Evolutionary conservation across 2,113 vertebrate genomes (phyloP).

Genomic region (Callionymus lyra): DNA sequence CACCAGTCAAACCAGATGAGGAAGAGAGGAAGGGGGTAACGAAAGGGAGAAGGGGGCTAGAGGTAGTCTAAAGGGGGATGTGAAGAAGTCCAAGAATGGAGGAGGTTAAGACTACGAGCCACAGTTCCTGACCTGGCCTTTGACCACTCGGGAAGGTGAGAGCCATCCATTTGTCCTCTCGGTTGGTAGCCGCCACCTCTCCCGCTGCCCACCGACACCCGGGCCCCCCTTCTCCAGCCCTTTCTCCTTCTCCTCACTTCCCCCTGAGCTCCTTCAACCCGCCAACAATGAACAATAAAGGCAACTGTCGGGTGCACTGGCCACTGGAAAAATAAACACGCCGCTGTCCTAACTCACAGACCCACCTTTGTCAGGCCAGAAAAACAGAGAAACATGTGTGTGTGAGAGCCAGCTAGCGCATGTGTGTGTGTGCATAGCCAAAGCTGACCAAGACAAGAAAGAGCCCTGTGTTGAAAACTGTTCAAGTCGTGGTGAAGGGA

Average conservation of each 20-base stretch:
- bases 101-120: conserved; percentile 8
- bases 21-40: conserved; percentile 11
- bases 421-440: conserved; percentile 47
- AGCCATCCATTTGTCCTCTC: conserved; percentile 77
- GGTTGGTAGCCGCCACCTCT: conserved; percentile 47
- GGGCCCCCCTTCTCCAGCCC: conserved; percentile 30
- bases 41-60: conserved; percentile 7
- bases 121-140: conserved; percentile 43
- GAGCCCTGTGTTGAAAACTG: conserved; percentile 74
- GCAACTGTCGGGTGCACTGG: conserved; percentile 77
- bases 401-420: conserved; percentile 15
- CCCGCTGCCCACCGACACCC: conserved; percentile 19
- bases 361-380: conserved; percentile 68
- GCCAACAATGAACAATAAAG: conserved; percentile 87
- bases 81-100: not conserved
- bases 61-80: conserved; percentile 5
- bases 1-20: conserved; percentile 67
- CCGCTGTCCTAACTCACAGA: conserved; percentile 74
- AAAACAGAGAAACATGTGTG: conserved; percentile 45
- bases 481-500: conserved; percentile 47
- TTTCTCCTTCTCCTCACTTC: conserved; percentile 10
- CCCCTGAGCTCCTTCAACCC: conserved; percentile 52
- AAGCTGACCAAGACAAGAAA: conserved; percentile 77
- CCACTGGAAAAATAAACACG: conserved; percentile 76
- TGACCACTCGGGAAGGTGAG: conserved; percentile 75